phyloP scores from a whole-genome alignment of 37 sponge, comb jelly and placozoan species.

The Mnemiopsis leidyi region DNA sequence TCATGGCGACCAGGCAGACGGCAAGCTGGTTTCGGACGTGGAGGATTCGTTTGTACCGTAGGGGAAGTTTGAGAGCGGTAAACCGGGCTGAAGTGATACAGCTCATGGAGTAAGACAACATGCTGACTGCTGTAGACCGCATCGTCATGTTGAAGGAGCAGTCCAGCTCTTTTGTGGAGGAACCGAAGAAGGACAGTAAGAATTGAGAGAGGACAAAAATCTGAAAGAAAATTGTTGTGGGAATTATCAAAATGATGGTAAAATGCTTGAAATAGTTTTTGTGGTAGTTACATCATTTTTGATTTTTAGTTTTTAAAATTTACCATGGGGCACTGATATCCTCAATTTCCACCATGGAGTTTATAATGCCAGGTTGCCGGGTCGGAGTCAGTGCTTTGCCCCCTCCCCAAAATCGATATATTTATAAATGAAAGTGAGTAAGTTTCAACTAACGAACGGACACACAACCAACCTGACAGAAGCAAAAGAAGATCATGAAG shows the following conservation, averaged over 20 bases:
- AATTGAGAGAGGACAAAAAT: conserved; percentile 12
- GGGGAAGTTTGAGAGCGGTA: conserved; percentile 19
- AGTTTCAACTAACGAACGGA: too few species aligned
- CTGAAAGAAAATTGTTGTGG: neutral
- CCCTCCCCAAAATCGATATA: too few species aligned
- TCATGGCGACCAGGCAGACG: neutral
- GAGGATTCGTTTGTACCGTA: neutral
- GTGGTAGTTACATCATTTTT: too few species aligned
- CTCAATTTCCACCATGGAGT: too few species aligned
- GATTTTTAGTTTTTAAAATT: too few species aligned
- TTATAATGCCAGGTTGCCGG: too few species aligned
- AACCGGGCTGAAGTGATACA: neutral
- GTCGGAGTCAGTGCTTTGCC: too few species aligned
- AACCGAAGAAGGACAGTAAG: conserved; percentile 30
- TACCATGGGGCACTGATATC: too few species aligned
- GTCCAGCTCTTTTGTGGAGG: neutral
- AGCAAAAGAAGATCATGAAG: conserved; percentile 37
- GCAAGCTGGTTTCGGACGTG: neutral
- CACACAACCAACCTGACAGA: conserved; percentile 7
- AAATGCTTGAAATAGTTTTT: too few species aligned
- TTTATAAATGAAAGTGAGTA: too few species aligned
- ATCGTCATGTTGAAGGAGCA: conserved; percentile 48
- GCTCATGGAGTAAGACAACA: conserved; percentile 18
- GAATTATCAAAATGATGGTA: too few species aligned
- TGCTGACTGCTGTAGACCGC: conserved; percentile 17